Conservation (phyloP, 1,140 invertebrate genomes). For the Hylaeus volcanicus region DNA sequence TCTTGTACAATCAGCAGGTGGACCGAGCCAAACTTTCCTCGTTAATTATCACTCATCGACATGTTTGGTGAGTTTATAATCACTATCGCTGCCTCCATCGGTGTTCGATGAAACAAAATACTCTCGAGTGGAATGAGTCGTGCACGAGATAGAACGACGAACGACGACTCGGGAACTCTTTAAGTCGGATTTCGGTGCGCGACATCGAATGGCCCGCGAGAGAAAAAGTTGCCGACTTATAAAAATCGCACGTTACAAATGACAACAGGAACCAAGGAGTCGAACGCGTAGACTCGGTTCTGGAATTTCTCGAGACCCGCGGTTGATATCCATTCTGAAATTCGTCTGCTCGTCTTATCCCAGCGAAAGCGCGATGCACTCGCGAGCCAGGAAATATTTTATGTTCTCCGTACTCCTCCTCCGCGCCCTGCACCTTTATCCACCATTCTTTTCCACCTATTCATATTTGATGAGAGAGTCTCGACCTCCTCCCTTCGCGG, state of each 20-base stretch:
- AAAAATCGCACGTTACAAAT: conserved; percentile 37
- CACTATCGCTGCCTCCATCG: too few species aligned
- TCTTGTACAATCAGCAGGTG: too few species aligned
- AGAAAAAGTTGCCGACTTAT: too few species aligned
- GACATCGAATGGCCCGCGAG: too few species aligned
- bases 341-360: conserved; percentile 43
- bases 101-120: conserved; percentile 1
- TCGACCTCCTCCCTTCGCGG: conserved; percentile 30
- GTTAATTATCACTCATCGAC: too few species aligned
- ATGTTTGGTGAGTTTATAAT: too few species aligned
- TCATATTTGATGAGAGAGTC: conserved; percentile 70
- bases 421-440: conserved; percentile 50
- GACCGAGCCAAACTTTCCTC: too few species aligned
- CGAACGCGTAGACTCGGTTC: conserved; percentile 11
- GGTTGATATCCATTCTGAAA: conserved; percentile 55
- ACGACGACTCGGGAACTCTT: neutral
- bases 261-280: conserved; percentile 27
- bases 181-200: conserved; percentile 4
- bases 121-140: neutral
- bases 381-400: conserved; percentile 68
- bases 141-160: neutral
- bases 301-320: conserved; percentile 50
- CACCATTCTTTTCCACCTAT: conserved; percentile 62
- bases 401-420: conserved; percentile 51
- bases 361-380: conserved; percentile 61